These are phyloP conservation scores for Bovichtus variegatus DNA, from an alignment of 2,797 vertebrate species.

Conservation along the genomic window DNA sequence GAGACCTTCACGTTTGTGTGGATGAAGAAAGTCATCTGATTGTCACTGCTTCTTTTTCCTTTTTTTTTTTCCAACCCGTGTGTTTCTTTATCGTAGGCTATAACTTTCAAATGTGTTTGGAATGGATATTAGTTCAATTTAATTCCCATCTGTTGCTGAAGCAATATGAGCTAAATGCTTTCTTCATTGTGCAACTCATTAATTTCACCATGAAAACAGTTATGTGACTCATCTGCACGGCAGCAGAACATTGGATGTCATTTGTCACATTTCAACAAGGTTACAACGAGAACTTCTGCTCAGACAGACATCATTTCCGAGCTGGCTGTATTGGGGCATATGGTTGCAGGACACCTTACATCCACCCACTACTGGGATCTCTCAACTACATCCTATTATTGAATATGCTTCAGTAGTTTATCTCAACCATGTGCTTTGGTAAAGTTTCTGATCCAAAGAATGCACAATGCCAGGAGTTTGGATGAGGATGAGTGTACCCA, in stretches of 20 bases:
- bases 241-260: background rate
- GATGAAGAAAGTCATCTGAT: no score
- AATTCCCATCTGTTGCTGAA: background rate
- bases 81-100: background rate
- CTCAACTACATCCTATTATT: background rate
- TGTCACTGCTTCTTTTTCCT: background rate
- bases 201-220: background rate
- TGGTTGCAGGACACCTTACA: background rate
- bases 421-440: constrained; percentile 8
- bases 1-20: background rate
- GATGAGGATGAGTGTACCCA: no score
- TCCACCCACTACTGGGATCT: background rate
- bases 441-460: constrained; percentile 19
- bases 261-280: background rate
- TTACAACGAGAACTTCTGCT: background rate
- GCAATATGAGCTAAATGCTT: background rate
- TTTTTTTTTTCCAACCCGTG: no score
- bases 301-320: background rate
- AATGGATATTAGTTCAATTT: no score
- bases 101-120: background rate
- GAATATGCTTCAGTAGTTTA: background rate
- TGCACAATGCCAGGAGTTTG: constrained; percentile 26
- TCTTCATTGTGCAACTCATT: background rate
- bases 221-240: no score
- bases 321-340: no score